These are phyloP conservation scores for Drosophila paramelanica DNA, from an alignment of 2,888 invertebrate species.

Conservation along the genomic window DNA sequence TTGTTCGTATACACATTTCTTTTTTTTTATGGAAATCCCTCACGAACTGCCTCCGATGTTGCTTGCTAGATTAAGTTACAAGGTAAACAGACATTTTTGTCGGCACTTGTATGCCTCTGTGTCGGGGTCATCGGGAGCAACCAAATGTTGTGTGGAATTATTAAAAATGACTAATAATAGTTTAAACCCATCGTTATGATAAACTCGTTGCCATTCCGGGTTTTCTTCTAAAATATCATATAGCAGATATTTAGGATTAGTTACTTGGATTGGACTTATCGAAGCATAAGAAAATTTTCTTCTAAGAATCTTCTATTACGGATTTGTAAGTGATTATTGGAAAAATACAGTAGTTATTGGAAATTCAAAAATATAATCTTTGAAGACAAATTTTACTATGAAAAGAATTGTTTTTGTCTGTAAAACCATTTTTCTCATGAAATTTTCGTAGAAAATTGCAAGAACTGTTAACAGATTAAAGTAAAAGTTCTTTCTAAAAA, in stretches of 20 bases:
- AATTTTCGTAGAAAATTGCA: too few species aligned
- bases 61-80: conserved; percentile 53
- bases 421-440: too few species aligned
- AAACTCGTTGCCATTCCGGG: conserved; percentile 20
- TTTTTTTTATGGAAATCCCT: conserved; percentile 59
- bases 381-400: too few species aligned
- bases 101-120: conserved; percentile 2
- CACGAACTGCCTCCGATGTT: conserved; percentile 19
- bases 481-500: not conserved
- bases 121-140: conserved; percentile 2
- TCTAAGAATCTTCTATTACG: too few species aligned
- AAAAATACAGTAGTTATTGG: too few species aligned
- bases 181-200: conserved; percentile 3
- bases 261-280: not conserved
- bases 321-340: too few species aligned
- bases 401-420: too few species aligned
- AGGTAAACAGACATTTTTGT: conserved; percentile 28
- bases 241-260: not conserved
- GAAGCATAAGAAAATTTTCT: not conserved
- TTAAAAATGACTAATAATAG: conserved; percentile 29
- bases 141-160: not conserved
- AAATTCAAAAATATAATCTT: too few species aligned
- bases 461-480: not conserved
- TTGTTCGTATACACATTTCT: not conserved
- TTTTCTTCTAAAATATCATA: not conserved